Base-by-base conservation (phyloP, 2,888 invertebrate species). In the Sisyra nigra region DNA sequence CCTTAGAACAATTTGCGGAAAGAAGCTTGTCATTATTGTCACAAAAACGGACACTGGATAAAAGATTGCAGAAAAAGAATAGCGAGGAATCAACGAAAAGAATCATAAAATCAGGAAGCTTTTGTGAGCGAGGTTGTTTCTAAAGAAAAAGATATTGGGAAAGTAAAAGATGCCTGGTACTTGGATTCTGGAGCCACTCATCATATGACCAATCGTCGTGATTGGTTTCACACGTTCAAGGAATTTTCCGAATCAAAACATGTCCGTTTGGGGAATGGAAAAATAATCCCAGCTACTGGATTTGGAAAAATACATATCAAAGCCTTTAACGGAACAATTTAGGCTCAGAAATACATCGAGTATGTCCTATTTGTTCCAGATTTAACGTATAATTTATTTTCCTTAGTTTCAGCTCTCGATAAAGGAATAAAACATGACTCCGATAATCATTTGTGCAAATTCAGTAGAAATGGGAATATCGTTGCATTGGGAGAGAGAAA, bases 351-450 rank as follows among this genome's bases (percentile, higher is more conserved):
- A 11, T 15, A 33, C 1, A 19, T 46, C 8, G 9, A 10, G n/a
- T 40, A 47, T 33, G 42, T 47, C 2, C 24, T 47, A 17, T 42
- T 39, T 18, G 42, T 45, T 9, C 40, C 43, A 29, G 18, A 47
- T 24, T 30, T 47, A 2, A 38, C 38, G 3, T 47, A 40, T 31
- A 47, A 47, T 31, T 18, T 47, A 3, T 45, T 47, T 40, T 47
- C 47, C 8, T 44, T 45, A 24, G 37, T 24, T 13, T 30, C 42
- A 10, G 31, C 30, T 9, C 15, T 52, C 2, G 51, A 51, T 38
- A 49, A 49, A 46, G 47, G 48, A 8, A 52, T 48, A 39, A 40
- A 38, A 6, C 49, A 51, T 15, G 41, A 37, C 7, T 47, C 50
- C 6, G 41, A 47, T 42, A 36, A 46, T 11, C 9, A 49, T 29